Evolutionary conservation across 2,113 vertebrate genomes (phyloP), one percentile per base, ranked within the genome.

Genomic region (Pagrus major): DNA sequence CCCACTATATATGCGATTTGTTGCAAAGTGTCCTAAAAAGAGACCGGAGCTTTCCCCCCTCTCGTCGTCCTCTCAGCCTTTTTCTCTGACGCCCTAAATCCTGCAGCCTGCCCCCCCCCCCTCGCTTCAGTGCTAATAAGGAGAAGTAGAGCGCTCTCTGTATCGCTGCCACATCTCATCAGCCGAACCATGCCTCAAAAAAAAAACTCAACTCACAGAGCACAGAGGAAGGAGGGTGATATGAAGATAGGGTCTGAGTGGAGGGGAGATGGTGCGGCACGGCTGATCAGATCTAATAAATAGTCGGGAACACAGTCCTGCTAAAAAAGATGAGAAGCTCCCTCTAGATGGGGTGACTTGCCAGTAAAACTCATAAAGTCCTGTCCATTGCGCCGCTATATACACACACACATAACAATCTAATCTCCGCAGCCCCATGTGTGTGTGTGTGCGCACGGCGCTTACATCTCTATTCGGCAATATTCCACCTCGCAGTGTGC

Each of bases 91-190:
- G 55, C 56, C 70, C 79, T 83, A 66, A 71, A 68, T 78, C 81
- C 84, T 67, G 49, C 63, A 27, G 35, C 78, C 63, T 6, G 5
- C 15, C 25, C 80, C 44, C 51, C 47, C 56, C 1, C 25, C 55
- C 49, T 46, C 16, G 64, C 76, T 74, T 81, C 71, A 35, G 76
- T 66, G 83, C 89, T 94, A 93, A 94, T 92, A 89, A 92, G 89
- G 87, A 92, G 86, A 92, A 91, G 87, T 81, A 81, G 91, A 92
- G 80, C 83, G 37, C 83, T 86, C 80, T 85, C 87, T 93, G 78
- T 81, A 91, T 92, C 81, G 68, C 92, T 93, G 93, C 91, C 93
- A 92, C 85, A 90, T 91, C 83, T 84, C 86, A 94, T 94, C 87
- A 93, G 75, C 67, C 71, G 75, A 87, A 80, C 89, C 75, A 86